Percentiles rank a stretch among this genome's conserved stretches.
Conservation (phyloP, 2,797 vertebrate species). For the Pygocentrus nattereri region DNA sequence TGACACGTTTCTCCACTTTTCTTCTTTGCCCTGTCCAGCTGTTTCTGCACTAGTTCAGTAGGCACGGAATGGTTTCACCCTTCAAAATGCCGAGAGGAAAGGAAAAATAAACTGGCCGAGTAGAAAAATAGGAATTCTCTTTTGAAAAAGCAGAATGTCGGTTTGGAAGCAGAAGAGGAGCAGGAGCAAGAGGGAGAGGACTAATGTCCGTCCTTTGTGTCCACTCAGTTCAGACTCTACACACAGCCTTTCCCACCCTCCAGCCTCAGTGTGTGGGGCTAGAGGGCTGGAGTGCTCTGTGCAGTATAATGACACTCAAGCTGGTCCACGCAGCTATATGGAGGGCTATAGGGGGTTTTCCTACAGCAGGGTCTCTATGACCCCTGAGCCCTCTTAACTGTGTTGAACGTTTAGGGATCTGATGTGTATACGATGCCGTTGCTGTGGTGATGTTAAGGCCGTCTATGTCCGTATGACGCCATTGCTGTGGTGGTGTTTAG, state of each 20-base stretch:
- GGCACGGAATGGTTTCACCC: conserved; percentile 88
- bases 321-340: background rate
- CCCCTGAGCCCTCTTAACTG: background rate
- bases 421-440: background rate
- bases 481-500: conserved; percentile 83
- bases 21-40: conserved; percentile 21
- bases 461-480: conserved; percentile 86
- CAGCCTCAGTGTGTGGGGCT: background rate
- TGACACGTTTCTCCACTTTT: conserved; percentile 13
- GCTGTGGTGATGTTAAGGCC: background rate
- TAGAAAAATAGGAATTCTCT: conserved; percentile 81
- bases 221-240: background rate
- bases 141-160: conserved; percentile 61
- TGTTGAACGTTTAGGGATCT: conserved; percentile 2
- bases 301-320: background rate
- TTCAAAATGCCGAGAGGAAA: conserved; percentile 66
- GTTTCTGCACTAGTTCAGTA: conserved; percentile 69
- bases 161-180: conserved; percentile 47
- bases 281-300: background rate
- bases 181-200: conserved; percentile 36
- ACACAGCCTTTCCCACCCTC: background rate
- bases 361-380: conserved; percentile 10
- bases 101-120: conserved; percentile 78
- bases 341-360: background rate
- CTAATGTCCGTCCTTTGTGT: conserved; percentile 69